Conservation (phyloP, 1,140 invertebrate species). For the Drosophila mayri region DNA sequence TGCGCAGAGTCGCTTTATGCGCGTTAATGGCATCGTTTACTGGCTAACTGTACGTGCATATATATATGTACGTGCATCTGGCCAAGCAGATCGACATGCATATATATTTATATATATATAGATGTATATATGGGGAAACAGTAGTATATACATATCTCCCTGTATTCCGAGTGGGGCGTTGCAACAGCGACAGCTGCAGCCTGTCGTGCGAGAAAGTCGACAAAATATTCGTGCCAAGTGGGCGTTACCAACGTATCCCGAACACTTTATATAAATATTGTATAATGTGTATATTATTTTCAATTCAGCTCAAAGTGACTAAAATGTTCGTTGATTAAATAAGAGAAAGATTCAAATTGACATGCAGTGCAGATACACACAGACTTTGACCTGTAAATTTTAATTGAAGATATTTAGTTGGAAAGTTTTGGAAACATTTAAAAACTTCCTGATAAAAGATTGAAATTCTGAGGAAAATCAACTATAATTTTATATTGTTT, state of each 20-base stretch:
- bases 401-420: not conserved
- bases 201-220: constrained; percentile 19
- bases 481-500: too few relatives aligned
- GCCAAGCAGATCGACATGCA: constrained; percentile 33
- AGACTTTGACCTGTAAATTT: not conserved
- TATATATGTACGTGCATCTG: constrained; percentile 5
- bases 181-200: constrained; percentile 48
- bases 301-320: constrained; percentile 23
- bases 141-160: constrained; percentile 24
- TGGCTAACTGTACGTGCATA: constrained; percentile 75
- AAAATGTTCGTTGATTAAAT: constrained; percentile 41
- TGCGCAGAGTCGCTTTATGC: constrained; percentile 79
- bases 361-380: not conserved
- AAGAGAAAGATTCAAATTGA: constrained; percentile 5
- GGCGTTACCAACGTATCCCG: constrained; percentile 46
- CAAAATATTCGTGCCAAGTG: constrained; percentile 37
- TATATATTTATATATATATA: constrained; percentile 12
- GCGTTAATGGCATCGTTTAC: constrained; percentile 83
- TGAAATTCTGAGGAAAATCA: not conserved
- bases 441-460: not conserved
- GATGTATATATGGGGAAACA: not conserved
- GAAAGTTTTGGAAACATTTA: too few relatives aligned
- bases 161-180: constrained; percentile 34
- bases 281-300: constrained; percentile 25
- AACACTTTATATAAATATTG: constrained; percentile 34